These are phyloP conservation scores for Aphelenchoides fujianensis DNA, from an alignment of 1,140 invertebrate species.

Conservation along the genomic window DNA sequence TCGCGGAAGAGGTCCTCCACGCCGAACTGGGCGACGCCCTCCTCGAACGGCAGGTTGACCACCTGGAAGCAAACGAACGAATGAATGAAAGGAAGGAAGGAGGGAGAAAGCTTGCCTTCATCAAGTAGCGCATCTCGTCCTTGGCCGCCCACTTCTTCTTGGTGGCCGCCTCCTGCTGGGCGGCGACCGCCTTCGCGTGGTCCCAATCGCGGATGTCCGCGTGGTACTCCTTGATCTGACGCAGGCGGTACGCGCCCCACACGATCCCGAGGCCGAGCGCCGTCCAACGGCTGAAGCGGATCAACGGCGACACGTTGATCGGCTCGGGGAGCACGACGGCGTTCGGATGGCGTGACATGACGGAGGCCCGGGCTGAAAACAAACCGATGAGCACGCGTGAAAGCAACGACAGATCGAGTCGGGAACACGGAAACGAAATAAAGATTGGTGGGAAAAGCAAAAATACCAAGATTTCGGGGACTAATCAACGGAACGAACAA, in stretches of 20 bases:
- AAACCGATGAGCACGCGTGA: too few relatives aligned
- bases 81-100: background rate
- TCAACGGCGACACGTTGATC: constrained; percentile 55
- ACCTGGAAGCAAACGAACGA: constrained; percentile 35
- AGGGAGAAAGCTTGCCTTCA: constrained; percentile 47
- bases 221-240: constrained; percentile 53
- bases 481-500: background rate
- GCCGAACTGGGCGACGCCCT: constrained; percentile 55
- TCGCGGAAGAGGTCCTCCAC: constrained; percentile 55
- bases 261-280: constrained; percentile 49
- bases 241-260: constrained; percentile 37
- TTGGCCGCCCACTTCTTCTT: constrained; percentile 59
- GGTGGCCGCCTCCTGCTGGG: constrained; percentile 46
- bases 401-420: background rate
- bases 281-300: constrained; percentile 52
- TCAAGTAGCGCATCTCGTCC: constrained; percentile 59
- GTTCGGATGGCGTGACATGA: constrained; percentile 47
- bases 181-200: constrained; percentile 56
- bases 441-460: too few relatives aligned
- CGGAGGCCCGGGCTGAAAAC: background rate
- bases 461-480: too few relatives aligned
- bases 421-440: background rate
- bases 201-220: constrained; percentile 58
- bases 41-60: constrained; percentile 57
- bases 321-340: constrained; percentile 53